Evolutionary conservation across 2,113 vertebrate species (phyloP).

Genomic region (Eretmochelys imbricata): DNA sequence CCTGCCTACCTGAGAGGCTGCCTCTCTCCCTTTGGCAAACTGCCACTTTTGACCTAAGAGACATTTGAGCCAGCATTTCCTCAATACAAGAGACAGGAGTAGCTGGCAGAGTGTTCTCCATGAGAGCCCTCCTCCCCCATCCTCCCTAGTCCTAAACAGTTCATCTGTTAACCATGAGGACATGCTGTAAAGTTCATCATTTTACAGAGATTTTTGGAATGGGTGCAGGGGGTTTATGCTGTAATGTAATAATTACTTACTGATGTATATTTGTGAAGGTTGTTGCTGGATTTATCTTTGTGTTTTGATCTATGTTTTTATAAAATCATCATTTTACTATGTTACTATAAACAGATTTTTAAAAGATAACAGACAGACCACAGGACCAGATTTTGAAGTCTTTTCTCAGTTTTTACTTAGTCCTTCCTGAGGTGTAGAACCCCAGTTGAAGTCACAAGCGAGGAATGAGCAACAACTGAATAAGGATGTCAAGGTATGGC

Average conservation of each 20-base stretch:
- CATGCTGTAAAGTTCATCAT: background rate
- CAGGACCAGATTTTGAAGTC: constrained; percentile 27
- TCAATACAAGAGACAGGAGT: background rate
- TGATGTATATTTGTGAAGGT: background rate
- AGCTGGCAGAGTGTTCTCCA: background rate
- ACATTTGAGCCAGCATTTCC: background rate
- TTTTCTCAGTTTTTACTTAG: background rate
- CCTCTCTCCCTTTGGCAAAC: background rate
- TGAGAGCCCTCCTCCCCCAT: background rate
- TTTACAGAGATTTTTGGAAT: background rate
- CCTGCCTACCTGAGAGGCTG: background rate
- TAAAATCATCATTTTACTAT: background rate
- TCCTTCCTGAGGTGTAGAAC: constrained; percentile 16
- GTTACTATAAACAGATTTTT: constrained; percentile 1
- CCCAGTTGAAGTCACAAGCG: constrained; percentile 10
- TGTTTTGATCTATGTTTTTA: background rate
- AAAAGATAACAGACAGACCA: constrained; percentile 7
- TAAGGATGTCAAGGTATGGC: background rate
- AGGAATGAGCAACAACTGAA: accelerated
- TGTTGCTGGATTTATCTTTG: background rate
- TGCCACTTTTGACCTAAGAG: background rate
- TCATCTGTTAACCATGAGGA: background rate
- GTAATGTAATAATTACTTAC: background rate
- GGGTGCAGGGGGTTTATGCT: background rate
- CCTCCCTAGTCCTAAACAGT: background rate